Percentiles rank a stretch among this genome's conserved stretches.
Evolutionary conservation across 1,140 invertebrate species (phyloP).

Genomic region (Ericerus pela): DNA sequence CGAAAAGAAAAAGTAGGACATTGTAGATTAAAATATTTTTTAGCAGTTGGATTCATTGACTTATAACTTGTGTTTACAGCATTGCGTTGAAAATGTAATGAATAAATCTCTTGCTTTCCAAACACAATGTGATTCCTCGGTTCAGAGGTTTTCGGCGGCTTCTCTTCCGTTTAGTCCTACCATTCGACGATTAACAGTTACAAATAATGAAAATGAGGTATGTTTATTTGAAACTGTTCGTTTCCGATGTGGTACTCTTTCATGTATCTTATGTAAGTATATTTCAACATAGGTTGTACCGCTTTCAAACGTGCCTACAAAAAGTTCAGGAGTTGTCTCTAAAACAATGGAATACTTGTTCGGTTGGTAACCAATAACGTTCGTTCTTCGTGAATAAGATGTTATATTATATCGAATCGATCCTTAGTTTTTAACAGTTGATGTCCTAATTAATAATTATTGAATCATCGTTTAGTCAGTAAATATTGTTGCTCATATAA

Average conservation of each 20-base stretch:
- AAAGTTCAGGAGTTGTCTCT: neutral
- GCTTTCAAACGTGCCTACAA: neutral
- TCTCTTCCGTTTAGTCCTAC: neutral
- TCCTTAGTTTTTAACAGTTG: too few relatives aligned
- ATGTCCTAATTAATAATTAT: too few relatives aligned
- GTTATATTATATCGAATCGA: too few relatives aligned
- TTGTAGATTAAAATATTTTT: neutral
- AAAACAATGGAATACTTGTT: neutral
- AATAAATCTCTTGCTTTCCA: neutral
- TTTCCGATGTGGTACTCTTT: neutral
- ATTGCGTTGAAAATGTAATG: neutral
- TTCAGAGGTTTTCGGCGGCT: neutral
- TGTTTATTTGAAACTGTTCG: too few relatives aligned
- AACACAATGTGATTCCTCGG: neutral
- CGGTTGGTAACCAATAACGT: neutral
- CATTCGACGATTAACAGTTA: neutral
- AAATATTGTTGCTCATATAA: too few relatives aligned
- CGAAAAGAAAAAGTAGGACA: neutral
- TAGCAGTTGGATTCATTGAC: neutral
- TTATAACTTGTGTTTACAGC: neutral
- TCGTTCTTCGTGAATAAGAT: too few relatives aligned
- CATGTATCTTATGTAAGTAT: neutral
- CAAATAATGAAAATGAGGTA: conserved; percentile 6
- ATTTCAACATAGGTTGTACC: neutral
- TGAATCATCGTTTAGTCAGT: too few relatives aligned